These are phyloP conservation scores for Heliangelus exortis DNA, from an alignment of 2,797 vertebrate species.

Conservation along the genomic window DNA sequence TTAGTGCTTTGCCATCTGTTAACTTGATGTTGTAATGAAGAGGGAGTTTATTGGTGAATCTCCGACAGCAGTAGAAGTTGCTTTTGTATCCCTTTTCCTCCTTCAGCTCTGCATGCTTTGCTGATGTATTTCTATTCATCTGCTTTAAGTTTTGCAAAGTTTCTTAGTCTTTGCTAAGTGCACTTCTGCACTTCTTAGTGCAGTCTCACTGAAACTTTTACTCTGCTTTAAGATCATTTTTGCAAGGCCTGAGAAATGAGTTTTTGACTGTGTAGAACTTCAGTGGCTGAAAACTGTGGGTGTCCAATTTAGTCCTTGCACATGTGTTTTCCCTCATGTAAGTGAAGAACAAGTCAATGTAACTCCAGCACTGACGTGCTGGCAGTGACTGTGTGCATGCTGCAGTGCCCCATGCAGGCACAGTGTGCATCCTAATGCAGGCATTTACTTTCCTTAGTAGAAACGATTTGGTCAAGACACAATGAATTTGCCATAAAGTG, in stretches of 20 bases:
- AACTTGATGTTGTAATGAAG: constrained; percentile 16
- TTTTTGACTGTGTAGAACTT: not conserved
- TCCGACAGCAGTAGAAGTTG: not conserved
- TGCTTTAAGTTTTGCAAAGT: not conserved
- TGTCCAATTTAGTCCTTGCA: not conserved
- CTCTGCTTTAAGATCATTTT: not conserved
- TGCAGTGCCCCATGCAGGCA: not conserved
- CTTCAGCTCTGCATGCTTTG: not conserved
- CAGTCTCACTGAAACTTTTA: not conserved
- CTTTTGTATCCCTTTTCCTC: not conserved
- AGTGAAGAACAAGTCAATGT: not conserved
- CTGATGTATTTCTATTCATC: not conserved
- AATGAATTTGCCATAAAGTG: not conserved
- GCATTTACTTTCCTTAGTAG: not conserved
- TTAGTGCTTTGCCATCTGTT: constrained; percentile 70
- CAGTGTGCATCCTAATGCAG: not conserved
- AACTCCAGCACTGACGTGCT: not conserved
- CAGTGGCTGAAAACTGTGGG: not conserved
- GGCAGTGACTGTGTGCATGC: not conserved
- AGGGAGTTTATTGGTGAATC: not conserved
- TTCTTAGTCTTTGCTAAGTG: not conserved
- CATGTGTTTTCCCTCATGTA: not conserved
- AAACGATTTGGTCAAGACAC: not conserved
- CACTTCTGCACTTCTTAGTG: too few relatives aligned
- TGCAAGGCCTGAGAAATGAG: not conserved